Conservation (phyloP, 1,140 invertebrate genomes). For the Drosophila albomicans region DNA sequence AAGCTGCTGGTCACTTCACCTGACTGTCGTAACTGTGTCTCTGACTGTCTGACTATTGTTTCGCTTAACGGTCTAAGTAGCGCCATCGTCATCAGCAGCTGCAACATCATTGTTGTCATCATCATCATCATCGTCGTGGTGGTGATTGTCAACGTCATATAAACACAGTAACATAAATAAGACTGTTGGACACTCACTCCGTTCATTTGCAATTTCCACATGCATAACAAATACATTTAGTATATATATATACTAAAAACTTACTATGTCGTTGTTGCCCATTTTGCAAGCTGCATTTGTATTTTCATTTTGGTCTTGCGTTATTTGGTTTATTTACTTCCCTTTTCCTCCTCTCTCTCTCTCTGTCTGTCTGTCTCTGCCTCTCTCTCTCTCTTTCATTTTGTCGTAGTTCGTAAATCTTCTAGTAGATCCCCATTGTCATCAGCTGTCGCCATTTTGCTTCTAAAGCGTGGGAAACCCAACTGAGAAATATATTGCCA, state of each 20-base stretch:
- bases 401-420: slow-evolving; percentile 25
- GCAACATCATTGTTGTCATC: slow-evolving; percentile 6
- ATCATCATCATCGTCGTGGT: slow-evolving; percentile 14
- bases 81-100: slow-evolving; percentile 32
- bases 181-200: slow-evolving; percentile 36
- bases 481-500: slow-evolving; percentile 31
- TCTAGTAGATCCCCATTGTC: slow-evolving; percentile 38
- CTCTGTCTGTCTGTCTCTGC: background rate
- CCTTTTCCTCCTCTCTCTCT: background rate
- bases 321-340: slow-evolving; percentile 59
- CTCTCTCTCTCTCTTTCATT: background rate
- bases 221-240: background rate
- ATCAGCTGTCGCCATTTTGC: slow-evolving; percentile 37
- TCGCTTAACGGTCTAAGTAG: slow-evolving; percentile 69
- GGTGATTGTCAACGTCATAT: slow-evolving; percentile 24
- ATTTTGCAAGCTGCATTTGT: slow-evolving; percentile 52
- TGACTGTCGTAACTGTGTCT: background rate
- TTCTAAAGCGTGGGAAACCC: slow-evolving; percentile 70
- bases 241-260: background rate
- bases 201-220: slow-evolving; percentile 32
- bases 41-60: slow-evolving; percentile 6
- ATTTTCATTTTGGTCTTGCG: slow-evolving; percentile 57
- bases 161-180: slow-evolving; percentile 77
- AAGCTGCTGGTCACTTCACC: slow-evolving; percentile 46
- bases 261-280: background rate